phyloP scores from a whole-genome alignment of 2,888 invertebrate species.

The Stomorhina lunata region DNA sequence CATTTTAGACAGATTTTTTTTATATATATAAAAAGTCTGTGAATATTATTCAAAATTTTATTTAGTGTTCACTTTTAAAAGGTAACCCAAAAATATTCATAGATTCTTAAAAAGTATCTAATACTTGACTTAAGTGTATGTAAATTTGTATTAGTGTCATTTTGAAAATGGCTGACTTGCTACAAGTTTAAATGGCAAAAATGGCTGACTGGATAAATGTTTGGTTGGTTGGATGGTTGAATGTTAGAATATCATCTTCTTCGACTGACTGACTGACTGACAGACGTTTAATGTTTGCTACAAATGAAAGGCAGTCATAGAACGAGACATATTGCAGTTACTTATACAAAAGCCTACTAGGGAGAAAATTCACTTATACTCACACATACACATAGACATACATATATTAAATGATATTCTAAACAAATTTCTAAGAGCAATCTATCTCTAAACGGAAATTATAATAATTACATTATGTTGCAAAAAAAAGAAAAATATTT shows the following conservation, averaged over 20 bases:
- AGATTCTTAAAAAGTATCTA: slow-evolving; percentile 11
- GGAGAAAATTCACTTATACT: not conserved
- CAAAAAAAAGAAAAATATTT: slow-evolving; percentile 2
- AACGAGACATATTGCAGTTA: not conserved
- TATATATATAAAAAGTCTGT: not conserved
- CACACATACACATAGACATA: too few species aligned
- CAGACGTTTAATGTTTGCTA: not conserved
- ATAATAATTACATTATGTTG: slow-evolving; percentile 58
- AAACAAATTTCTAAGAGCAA: slow-evolving; percentile 28
- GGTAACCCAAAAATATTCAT: slow-evolving; percentile 17
- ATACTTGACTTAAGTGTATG: slow-evolving; percentile 51
- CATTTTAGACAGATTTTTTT: not conserved
- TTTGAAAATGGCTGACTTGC: slow-evolving; percentile 22
- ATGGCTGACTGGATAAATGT: not conserved
- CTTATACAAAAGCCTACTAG: not conserved
- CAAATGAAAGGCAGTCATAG: not conserved
- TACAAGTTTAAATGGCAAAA: not conserved
- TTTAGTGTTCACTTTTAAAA: not conserved
- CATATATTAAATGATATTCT: slow-evolving; percentile 13
- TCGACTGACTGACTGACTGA: not conserved
- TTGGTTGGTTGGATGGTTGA: not conserved
- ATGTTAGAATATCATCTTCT: not conserved
- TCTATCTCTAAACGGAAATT: slow-evolving; percentile 58
- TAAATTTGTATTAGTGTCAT: slow-evolving; percentile 52
- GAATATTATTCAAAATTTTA: slow-evolving; percentile 17